Conservation (phyloP, 2,797 vertebrate genomes). For the Sylvia borin region DNA sequence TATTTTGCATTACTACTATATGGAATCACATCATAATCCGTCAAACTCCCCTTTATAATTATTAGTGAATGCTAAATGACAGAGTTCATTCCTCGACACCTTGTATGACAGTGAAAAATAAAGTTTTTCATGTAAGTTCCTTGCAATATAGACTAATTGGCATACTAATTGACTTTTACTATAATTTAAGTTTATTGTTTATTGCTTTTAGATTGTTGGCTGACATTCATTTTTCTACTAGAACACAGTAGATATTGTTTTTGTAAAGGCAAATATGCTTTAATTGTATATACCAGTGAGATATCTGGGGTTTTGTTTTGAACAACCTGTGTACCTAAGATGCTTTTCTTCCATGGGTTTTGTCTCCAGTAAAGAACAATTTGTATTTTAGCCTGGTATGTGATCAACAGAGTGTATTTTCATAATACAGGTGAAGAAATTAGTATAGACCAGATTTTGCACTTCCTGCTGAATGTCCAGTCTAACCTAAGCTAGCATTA, state of each 20-base stretch:
- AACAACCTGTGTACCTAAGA: neutral
- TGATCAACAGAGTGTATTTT: neutral
- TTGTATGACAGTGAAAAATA: constrained; percentile 59
- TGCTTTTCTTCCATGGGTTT: neutral
- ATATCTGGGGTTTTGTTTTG: neutral
- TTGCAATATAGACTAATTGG: constrained; percentile 65
- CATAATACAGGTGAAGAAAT: constrained; percentile 13
- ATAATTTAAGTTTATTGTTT: constrained; percentile 67
- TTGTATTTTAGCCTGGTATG: constrained; percentile 10
- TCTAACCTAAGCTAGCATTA: neutral
- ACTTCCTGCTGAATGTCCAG: neutral
- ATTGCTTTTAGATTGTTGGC: constrained; percentile 58
- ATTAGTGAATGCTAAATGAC: constrained; percentile 69
- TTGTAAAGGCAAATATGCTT: constrained; percentile 55
- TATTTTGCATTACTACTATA: constrained; percentile 62
- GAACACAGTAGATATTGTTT: constrained; percentile 6
- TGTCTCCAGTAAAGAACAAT: constrained; percentile 3
- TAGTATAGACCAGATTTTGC: constrained; percentile 7
- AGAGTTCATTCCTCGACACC: constrained; percentile 54
- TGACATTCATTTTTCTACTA: constrained; percentile 51
- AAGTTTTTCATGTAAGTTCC: constrained; percentile 43
- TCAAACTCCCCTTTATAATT: constrained; percentile 68
- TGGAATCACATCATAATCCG: constrained; percentile 60
- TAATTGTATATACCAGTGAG: constrained; percentile 42
- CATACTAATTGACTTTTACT: constrained; percentile 65